Evolutionary conservation across 2,888 invertebrate species (phyloP).

Genomic region (Disparrhopalites patrizii): DNA sequence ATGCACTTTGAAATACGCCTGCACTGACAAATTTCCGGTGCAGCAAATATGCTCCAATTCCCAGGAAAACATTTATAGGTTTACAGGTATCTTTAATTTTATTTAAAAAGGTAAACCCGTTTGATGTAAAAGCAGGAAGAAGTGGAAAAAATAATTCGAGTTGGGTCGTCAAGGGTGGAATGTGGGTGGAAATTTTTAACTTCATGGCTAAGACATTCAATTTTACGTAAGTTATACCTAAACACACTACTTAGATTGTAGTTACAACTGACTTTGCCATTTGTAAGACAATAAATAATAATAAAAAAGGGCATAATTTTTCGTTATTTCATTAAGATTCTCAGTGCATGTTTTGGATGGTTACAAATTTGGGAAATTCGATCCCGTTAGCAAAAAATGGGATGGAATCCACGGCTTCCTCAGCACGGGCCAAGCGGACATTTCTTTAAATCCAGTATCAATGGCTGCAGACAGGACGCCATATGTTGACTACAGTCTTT

Average conservation of each 20-base stretch:
- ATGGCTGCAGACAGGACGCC: slow-evolving; percentile 26
- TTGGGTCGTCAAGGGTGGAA: slow-evolving; percentile 25
- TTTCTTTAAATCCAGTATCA: slow-evolving; percentile 25
- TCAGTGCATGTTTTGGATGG: slow-evolving; percentile 23
- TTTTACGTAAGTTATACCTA: slow-evolving; percentile 16
- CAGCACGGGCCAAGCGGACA: slow-evolving; percentile 21
- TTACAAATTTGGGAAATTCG: slow-evolving; percentile 30
- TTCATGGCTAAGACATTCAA: slow-evolving; percentile 14
- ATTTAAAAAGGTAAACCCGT: slow-evolving; percentile 20
- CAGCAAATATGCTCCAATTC: background rate
- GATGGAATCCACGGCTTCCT: slow-evolving; percentile 34
- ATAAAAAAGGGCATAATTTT: background rate
- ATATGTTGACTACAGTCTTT: slow-evolving; percentile 23
- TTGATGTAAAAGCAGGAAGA: slow-evolving; percentile 11
- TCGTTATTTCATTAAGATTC: slow-evolving; percentile 1
- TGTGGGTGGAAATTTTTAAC: slow-evolving; percentile 20
- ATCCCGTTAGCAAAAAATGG: slow-evolving; percentile 30
- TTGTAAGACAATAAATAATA: background rate
- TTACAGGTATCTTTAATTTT: background rate
- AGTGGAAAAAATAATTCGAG: background rate
- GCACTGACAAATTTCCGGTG: too few species aligned
- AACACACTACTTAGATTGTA: too few species aligned
- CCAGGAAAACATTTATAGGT: background rate
- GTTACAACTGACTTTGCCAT: too few species aligned
- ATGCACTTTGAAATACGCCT: too few species aligned